Evolutionary conservation across 1,140 invertebrate species (phyloP).

Genomic region (Gryon sp.): DNA sequence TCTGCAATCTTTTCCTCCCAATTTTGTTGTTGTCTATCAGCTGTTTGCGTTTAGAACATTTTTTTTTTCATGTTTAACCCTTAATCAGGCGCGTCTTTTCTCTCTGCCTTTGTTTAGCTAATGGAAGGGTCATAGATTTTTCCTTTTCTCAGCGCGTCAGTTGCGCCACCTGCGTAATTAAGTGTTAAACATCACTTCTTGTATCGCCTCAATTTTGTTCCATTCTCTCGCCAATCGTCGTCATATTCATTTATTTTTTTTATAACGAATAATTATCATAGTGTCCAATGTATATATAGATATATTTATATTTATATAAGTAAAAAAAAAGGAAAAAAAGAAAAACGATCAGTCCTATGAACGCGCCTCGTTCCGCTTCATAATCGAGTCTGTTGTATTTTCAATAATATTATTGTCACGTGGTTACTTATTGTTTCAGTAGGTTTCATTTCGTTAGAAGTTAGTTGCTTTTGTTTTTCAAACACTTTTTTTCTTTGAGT

Average conservation of each 20-base stretch:
- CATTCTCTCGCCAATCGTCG: conserved; percentile 45
- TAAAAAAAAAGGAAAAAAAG: conserved; percentile 38
- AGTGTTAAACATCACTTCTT: conserved; percentile 2
- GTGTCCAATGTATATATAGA: conserved; percentile 59
- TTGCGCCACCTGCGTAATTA: too few relatives aligned
- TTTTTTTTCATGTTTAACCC: too few relatives aligned
- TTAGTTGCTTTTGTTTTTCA: conserved; percentile 1
- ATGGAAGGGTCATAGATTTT: too few relatives aligned
- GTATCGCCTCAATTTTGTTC: conserved; percentile 21
- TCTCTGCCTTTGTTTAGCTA: too few relatives aligned
- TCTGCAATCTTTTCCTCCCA: too few relatives aligned
- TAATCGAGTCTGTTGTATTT: conserved; percentile 57
- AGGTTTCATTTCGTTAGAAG: conserved; percentile 1
- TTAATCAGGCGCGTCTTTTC: too few relatives aligned
- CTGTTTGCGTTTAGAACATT: too few relatives aligned
- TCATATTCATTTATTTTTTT: conserved; percentile 54
- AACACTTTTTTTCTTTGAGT: too few relatives aligned
- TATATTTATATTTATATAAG: conserved; percentile 57
- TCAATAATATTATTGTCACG: conserved; percentile 62
- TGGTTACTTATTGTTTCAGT: conserved; percentile 54
- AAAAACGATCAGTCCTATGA: conserved; percentile 62
- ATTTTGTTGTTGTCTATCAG: too few relatives aligned
- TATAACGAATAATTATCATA: conserved; percentile 60
- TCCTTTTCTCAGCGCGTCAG: too few relatives aligned
- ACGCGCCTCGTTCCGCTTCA: conserved; percentile 55